Conservation (phyloP, 2,113 vertebrate genomes). For the Bubo blakistoni region DNA sequence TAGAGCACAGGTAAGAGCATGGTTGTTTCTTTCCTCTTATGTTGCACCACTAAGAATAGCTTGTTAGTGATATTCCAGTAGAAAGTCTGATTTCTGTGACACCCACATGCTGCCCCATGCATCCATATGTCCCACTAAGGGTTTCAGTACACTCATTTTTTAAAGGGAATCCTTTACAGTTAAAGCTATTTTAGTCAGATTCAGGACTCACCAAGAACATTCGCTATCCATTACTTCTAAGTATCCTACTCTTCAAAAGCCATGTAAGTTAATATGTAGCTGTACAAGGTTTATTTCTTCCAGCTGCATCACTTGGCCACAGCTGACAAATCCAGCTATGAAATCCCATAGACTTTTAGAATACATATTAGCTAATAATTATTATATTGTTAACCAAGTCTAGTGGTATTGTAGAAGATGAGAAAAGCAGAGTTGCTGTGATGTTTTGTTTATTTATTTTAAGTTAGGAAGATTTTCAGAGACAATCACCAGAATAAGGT, state of each 20-base stretch:
- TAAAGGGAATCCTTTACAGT: background rate
- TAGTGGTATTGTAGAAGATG: background rate
- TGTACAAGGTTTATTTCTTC: background rate
- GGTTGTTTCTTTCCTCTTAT: rapidly evolving
- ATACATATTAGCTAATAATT: background rate
- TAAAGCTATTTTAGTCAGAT: background rate
- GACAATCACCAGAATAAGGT: background rate
- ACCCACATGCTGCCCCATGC: background rate
- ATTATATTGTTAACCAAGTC: background rate
- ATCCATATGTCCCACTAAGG: background rate
- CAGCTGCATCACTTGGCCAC: background rate
- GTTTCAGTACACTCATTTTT: background rate
- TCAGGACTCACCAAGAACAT: background rate
- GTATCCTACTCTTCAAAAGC: background rate
- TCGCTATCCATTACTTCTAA: background rate
- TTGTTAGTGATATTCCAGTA: background rate
- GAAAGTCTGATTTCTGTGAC: background rate
- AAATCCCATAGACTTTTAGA: background rate
- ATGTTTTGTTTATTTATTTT: background rate
- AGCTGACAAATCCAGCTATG: background rate
- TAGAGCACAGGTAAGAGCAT: background rate
- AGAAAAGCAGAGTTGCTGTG: background rate
- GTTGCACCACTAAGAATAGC: background rate
- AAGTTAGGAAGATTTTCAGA: background rate
- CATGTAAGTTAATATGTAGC: background rate